Evolutionary conservation across 2,113 vertebrate species (phyloP).

Genomic region (Baryphthengus martii): DNA sequence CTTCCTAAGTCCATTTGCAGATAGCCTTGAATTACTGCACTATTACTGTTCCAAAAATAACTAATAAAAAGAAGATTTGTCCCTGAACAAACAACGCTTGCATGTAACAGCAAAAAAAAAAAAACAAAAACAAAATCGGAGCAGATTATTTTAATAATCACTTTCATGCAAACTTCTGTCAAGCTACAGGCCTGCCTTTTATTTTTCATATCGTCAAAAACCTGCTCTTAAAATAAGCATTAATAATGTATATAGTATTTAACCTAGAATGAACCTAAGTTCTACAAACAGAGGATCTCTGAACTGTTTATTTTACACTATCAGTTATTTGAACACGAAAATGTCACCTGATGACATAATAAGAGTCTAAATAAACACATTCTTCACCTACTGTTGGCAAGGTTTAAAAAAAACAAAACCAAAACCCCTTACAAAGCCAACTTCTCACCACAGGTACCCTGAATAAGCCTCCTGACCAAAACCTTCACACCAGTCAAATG

Average conservation of each 20-base stretch:
- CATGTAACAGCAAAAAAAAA: neutral
- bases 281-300: neutral
- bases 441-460: neutral
- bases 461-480: neutral
- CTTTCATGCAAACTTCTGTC: neutral
- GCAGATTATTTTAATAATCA: neutral
- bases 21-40: no score
- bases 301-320: neutral
- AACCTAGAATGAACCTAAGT: neutral
- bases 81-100: neutral
- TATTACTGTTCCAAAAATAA: neutral
- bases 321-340: neutral
- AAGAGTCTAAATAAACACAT: neutral
- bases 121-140: neutral
- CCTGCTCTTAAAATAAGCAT: neutral
- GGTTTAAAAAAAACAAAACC: neutral
- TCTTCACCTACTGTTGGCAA: neutral
- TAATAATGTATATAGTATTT: neutral
- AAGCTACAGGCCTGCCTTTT: neutral
- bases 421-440: neutral
- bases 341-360: neutral
- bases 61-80: neutral
- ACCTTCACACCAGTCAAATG: neutral
- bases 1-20: neutral
- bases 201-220: neutral